Percentiles rank a stretch among this genome's conserved stretches.
Conservation (phyloP, 2,113 vertebrate species). For the Actinemys pallida region DNA sequence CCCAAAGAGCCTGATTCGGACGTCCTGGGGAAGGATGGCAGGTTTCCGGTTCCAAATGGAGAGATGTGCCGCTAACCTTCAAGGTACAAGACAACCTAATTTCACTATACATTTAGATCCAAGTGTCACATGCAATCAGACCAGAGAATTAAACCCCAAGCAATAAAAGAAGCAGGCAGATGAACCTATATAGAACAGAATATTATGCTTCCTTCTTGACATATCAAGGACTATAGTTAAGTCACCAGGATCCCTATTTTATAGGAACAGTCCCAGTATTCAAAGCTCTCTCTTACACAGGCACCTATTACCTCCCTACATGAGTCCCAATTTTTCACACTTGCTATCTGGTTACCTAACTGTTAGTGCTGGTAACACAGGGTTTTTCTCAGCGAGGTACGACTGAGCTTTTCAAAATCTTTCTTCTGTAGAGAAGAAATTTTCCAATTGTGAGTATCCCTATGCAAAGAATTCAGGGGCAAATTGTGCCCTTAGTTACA, state of each 20-base stretch:
- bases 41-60: too few relatives aligned
- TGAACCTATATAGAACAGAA: neutral
- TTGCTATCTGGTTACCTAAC: neutral
- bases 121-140: neutral
- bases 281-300: neutral
- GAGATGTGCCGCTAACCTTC: neutral
- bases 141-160: neutral
- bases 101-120: neutral
- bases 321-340: neutral
- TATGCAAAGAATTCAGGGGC: neutral
- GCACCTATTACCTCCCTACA: too few relatives aligned
- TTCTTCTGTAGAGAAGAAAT: neutral
- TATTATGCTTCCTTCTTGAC: fast-evolving
- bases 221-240: neutral
- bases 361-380: too few relatives aligned
- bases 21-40: neutral
- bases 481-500: neutral
- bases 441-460: fast-evolving
- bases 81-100: neutral
- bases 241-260: too few relatives aligned
- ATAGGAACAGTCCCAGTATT: neutral
- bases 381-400: fast-evolving
- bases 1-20: neutral
- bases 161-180: neutral
- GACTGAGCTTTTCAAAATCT: neutral